A percentile compares a stretch with the other conserved stretches of the same genome.
Evolutionary conservation across 2,113 vertebrate species (phyloP).

Genomic region (Pelobates fuscus): DNA sequence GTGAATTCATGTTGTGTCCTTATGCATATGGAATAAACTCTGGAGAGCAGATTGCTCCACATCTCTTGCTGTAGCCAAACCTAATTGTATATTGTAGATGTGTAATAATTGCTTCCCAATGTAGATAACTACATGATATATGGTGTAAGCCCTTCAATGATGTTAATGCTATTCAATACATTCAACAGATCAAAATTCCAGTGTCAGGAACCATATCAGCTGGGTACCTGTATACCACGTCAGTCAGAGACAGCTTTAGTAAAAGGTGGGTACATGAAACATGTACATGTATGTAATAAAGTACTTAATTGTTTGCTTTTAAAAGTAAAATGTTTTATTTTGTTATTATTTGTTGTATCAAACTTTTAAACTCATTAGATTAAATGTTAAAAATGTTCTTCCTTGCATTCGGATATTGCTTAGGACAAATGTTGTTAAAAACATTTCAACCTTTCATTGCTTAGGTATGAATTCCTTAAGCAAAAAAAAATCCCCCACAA

Average conservation of each 20-base stretch:
- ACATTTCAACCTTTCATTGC: no score
- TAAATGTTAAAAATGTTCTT: no score
- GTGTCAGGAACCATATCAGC: constrained; percentile 70
- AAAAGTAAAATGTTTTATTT: neutral
- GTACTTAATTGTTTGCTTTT: no score
- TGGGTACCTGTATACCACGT: constrained; percentile 64
- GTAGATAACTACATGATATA: no score
- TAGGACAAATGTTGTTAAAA: no score
- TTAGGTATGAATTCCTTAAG: no score
- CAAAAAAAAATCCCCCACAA: no score
- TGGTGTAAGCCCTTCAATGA: no score
- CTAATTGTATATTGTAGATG: neutral
- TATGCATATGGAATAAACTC: no score
- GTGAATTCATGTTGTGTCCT: neutral
- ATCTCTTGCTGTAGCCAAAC: neutral
- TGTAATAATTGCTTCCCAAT: neutral
- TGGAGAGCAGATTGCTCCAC: no score
- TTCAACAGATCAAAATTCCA: constrained; percentile 74
- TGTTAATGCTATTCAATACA: no score
- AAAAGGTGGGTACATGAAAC: constrained; percentile 56
- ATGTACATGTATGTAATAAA: neutral
- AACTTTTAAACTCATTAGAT: neutral
- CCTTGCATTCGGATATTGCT: no score
- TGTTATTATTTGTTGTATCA: neutral
- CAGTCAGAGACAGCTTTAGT: constrained; percentile 59